phyloP scores from a whole-genome alignment of 2,113 vertebrate genomes.

The Oncorhynchus kisutch region DNA sequence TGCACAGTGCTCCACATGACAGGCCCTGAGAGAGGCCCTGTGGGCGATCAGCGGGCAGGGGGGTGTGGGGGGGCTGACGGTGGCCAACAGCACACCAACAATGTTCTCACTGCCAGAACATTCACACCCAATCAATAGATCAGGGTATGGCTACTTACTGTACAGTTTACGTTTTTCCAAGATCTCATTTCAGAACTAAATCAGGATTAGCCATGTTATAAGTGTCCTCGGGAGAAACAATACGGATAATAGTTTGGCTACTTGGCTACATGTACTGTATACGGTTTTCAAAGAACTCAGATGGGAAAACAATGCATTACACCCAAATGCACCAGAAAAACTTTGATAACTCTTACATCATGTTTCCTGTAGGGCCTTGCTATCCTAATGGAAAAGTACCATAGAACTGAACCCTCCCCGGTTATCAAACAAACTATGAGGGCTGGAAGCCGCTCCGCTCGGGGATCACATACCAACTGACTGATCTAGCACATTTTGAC shows the following conservation, averaged over 20 bases:
- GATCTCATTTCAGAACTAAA: not conserved
- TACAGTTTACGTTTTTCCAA: slow-evolving; percentile 33
- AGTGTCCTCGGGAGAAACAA: no score
- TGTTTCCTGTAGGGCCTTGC: not conserved
- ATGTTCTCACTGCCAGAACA: slow-evolving; percentile 58
- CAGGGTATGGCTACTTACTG: not conserved
- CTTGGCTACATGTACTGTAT: slow-evolving; percentile 8
- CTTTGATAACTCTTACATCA: not conserved
- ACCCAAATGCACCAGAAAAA: not conserved
- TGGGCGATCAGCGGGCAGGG: slow-evolving; percentile 47
- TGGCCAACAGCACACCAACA: slow-evolving; percentile 23
- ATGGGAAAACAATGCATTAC: not conserved
- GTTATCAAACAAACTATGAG: not conserved
- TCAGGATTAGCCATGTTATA: not conserved
- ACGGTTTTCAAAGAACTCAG: slow-evolving; percentile 25
- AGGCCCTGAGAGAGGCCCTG: slow-evolving; percentile 57
- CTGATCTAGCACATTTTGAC: slow-evolving; percentile 13
- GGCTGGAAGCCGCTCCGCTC: not conserved
- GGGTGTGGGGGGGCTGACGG: not conserved
- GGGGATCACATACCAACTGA: slow-evolving; percentile 15
- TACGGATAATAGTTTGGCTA: not conserved
- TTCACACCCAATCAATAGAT: slow-evolving; percentile 47
- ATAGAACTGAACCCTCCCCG: not conserved
- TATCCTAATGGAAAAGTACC: not conserved
- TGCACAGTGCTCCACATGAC: slow-evolving; percentile 74